Evolutionary conservation across 2,888 invertebrate species (phyloP), one percentile per base, ranked within the genome.

Genomic region (Tenthredo amoena): DNA sequence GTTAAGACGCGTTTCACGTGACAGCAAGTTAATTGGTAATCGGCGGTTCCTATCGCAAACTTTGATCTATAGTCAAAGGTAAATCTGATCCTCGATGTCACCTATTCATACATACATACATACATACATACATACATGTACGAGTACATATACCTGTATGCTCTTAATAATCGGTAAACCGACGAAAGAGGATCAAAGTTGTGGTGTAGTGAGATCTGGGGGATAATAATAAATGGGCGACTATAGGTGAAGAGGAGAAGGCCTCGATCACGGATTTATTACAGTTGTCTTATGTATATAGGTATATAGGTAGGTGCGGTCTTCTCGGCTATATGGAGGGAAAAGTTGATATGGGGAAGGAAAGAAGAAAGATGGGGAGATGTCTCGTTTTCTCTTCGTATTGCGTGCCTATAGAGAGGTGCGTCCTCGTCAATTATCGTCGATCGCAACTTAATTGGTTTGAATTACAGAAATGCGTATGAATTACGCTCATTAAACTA

Each of bases 401-500:
- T 88, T 89, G 88, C 89, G 88, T 89, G 88, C 87, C 87, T 68
- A 85, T 86, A 86, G 87, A 85, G 85, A 86, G 85, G 68, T 71
- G 87, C 86, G 88, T 88, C 87, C 87, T 85, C 87, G 89, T 89
- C 88, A 90, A 89, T 90, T 90, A 88, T 86, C 86, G 87, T 55
- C 47, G 82, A 89, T 88, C 87, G 82, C 85, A 85, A 88, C 89
- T 89, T 90, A 90, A 91, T 91, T 90, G 89, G 89, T 88, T 90
- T 85, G 87, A 89, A 90, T 89, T 90, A 89, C 89, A 88, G 90
- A 90, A 90, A 90, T 87, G 87, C 88, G 88, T 86, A 88, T 86
- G 84, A 85, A 72, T 83, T 68, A 87, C 85, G 86, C 86, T 89
- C 89, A 87, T 88, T 87, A 88, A 87, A 85, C 85, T 34, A 47